These are phyloP conservation scores for Cyclura pinguis DNA, from an alignment of 2,797 vertebrate species.

Conservation along the genomic window DNA sequence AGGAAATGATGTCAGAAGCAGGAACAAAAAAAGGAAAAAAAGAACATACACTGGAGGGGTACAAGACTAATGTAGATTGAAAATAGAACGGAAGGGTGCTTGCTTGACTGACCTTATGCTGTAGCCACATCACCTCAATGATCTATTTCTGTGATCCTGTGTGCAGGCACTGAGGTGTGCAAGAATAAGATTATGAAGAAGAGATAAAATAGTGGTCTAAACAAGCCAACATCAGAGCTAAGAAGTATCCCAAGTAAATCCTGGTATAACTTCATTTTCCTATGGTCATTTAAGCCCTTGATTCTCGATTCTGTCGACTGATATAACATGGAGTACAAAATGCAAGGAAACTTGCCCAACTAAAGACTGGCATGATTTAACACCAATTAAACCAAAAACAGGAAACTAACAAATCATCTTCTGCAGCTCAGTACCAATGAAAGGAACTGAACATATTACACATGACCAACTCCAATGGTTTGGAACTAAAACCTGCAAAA, in stretches of 20 bases:
- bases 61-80: constrained; percentile 66
- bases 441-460: not conserved
- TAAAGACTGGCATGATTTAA: constrained; percentile 3
- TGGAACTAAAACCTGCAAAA: not conserved
- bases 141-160: constrained; percentile 37
- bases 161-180: constrained; percentile 18
- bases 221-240: not conserved
- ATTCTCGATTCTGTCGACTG: not conserved
- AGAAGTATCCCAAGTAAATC: accelerated
- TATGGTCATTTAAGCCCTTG: not conserved
- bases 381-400: not conserved
- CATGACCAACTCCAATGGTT: not conserved
- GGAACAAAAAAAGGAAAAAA: constrained; percentile 57
- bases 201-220: constrained; percentile 22
- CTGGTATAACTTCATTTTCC: not conserved
- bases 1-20: constrained; percentile 78
- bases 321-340: not conserved
- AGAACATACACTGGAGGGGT: constrained; percentile 65
- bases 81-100: constrained; percentile 70
- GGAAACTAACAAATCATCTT: not conserved
- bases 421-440: constrained; percentile 11
- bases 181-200: constrained; percentile 31
- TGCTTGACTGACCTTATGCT: constrained; percentile 68
- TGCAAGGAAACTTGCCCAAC: not conserved
- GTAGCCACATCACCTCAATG: constrained; percentile 39